Percentiles rank a stretch among this genome's conserved stretches.
Conservation (phyloP, 1,140 invertebrate genomes). For the Cotesia chilonis region DNA sequence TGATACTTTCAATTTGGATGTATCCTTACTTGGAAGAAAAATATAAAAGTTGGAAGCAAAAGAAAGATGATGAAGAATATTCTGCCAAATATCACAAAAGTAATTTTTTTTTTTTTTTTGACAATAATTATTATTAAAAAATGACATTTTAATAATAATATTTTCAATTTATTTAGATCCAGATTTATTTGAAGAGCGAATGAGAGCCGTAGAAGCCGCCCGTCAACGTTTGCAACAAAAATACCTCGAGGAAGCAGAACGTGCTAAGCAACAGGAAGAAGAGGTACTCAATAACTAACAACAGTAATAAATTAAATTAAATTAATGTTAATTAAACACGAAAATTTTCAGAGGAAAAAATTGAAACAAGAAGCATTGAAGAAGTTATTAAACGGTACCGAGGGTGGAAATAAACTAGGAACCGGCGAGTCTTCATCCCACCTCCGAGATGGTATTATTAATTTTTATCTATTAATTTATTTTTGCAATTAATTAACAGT, state of each 20-base stretch:
- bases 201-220: conserved; percentile 52
- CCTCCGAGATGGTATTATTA: too few species aligned
- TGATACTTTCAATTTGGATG: conserved; percentile 44
- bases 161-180: conserved; percentile 53
- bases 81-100: conserved; percentile 63
- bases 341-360: too few species aligned
- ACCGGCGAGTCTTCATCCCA: too few species aligned
- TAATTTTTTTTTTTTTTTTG: conserved; percentile 40
- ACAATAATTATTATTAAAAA: not conserved
- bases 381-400: too few species aligned
- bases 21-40: conserved; percentile 52
- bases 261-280: conserved; percentile 51
- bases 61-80: conserved; percentile 56
- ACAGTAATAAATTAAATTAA: conserved; percentile 22
- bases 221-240: conserved; percentile 61
- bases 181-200: conserved; percentile 53
- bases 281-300: conserved; percentile 46
- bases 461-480: too few species aligned
- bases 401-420: too few species aligned
- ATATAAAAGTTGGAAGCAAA: conserved; percentile 52
- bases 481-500: not conserved
- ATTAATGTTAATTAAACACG: not conserved
- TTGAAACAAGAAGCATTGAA: too few species aligned
- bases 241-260: conserved; percentile 50
- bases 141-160: conserved; percentile 5